Evolutionary conservation across 1,140 invertebrate species (phyloP).

Genomic region (Rhizoglyphus robini): DNA sequence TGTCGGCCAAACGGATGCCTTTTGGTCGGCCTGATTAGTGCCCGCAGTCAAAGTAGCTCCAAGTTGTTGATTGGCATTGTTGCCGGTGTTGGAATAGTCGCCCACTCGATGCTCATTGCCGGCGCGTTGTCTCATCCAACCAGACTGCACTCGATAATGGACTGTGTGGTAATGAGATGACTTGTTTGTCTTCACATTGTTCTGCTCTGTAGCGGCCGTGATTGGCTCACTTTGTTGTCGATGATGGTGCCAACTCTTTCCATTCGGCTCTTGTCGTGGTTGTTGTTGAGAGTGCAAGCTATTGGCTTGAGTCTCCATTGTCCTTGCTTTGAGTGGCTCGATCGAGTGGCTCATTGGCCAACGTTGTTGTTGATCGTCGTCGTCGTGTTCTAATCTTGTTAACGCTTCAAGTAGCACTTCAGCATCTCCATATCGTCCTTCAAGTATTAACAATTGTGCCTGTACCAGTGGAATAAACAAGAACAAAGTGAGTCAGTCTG

Average conservation of each 20-base stretch:
- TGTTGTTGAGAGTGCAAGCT: neutral
- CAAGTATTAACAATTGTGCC: slow-evolving; percentile 27
- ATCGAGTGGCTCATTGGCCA: neutral
- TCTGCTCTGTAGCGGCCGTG: no score
- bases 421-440: slow-evolving; percentile 23
- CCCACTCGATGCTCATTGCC: no score
- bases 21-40: no score
- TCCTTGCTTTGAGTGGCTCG: no score
- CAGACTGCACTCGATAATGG: no score
- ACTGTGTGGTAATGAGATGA: neutral
- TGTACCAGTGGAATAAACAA: neutral
- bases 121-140: no score
- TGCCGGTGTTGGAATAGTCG: no score
- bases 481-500: neutral
- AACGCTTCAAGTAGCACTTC: slow-evolving; percentile 23
- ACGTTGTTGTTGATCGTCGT: neutral
- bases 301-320: no score
- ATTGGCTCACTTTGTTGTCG: neutral
- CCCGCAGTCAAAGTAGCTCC: no score
- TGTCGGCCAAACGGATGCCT: no score
- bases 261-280: neutral
- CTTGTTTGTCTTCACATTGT: neutral
- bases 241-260: neutral
- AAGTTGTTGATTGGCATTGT: no score
- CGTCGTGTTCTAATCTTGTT: neutral